Evolutionary conservation across 2,888 invertebrate species (phyloP).

Genomic region (Endomychus coccineus): DNA sequence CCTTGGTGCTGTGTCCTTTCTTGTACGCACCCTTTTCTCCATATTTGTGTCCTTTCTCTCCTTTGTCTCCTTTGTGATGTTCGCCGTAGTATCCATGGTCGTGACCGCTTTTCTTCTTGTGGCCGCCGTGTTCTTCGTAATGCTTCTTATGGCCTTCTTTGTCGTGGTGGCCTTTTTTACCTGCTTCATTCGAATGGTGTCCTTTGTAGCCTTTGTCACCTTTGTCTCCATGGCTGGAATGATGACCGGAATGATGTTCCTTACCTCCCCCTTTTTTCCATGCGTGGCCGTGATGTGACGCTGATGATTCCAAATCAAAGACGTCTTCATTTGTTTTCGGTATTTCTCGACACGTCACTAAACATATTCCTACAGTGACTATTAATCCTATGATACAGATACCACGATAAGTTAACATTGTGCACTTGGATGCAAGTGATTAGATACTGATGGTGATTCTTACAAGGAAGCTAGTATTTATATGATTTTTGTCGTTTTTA

Average conservation of each 20-base stretch:
- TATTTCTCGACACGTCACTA: constrained; percentile 49
- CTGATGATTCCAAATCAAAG: constrained; percentile 51
- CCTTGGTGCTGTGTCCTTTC: constrained; percentile 80
- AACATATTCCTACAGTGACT: constrained; percentile 42
- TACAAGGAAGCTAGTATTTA: constrained; percentile 6
- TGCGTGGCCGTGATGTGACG: constrained; percentile 44
- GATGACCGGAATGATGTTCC: constrained; percentile 50
- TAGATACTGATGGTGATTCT: constrained; percentile 29
- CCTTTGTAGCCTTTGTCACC: constrained; percentile 63
- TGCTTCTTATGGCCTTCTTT: constrained; percentile 57
- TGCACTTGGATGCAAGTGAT: constrained; percentile 19
- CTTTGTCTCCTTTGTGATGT: constrained; percentile 60
- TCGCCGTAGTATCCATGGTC: constrained; percentile 58
- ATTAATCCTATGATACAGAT: constrained; percentile 60
- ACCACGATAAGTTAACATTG: constrained; percentile 54
- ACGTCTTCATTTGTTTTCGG: constrained; percentile 33
- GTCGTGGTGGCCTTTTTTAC: constrained; percentile 60
- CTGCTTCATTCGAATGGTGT: constrained; percentile 55
- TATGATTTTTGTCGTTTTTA: constrained; percentile 18
- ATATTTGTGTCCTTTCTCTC: constrained; percentile 56
- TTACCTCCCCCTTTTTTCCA: constrained; percentile 50
- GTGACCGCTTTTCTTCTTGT: constrained; percentile 55
- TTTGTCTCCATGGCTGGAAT: constrained; percentile 51
- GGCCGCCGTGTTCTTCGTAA: constrained; percentile 57
- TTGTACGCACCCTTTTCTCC: constrained; percentile 70